These are phyloP conservation scores for Quadriops clusia DNA, from an alignment of 2,888 invertebrate genomes.

Conservation along the genomic window DNA sequence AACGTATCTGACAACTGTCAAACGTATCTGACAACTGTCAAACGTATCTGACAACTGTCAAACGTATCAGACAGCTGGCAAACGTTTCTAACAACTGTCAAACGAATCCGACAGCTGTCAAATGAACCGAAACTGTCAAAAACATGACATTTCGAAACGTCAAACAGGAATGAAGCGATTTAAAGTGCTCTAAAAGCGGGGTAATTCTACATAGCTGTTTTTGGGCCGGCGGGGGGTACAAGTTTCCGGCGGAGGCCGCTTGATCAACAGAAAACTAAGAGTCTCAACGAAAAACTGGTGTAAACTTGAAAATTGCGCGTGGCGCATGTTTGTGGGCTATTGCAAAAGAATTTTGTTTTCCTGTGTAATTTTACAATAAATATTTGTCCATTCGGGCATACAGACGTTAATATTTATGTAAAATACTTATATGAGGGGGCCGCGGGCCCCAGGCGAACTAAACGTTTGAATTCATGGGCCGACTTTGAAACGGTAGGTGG, in stretches of 20 bases:
- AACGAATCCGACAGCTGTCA: too few relatives aligned
- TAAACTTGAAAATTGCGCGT: constrained; percentile 27
- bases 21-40: too few relatives aligned
- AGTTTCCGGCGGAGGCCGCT: constrained; percentile 5
- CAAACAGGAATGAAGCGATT: neutral
- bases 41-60: too few relatives aligned
- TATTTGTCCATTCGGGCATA: constrained; percentile 38
- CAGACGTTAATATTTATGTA: constrained; percentile 38
- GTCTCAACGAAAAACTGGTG: constrained; percentile 26
- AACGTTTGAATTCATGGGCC: constrained; percentile 27
- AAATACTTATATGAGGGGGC: constrained; percentile 28
- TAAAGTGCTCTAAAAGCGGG: too few relatives aligned
- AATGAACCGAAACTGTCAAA: constrained; percentile 1
- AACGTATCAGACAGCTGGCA: too few relatives aligned
- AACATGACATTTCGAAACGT: constrained; percentile 8
- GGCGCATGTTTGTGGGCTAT: constrained; percentile 31
- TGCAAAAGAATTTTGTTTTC: constrained; percentile 33
- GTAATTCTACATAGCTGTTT: constrained; percentile 8
- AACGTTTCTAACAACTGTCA: too few relatives aligned
- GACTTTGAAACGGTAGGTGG: constrained; percentile 18
- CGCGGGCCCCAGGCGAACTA: constrained; percentile 22
- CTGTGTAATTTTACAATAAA: constrained; percentile 38
- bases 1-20: too few relatives aligned
- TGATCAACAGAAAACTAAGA: constrained; percentile 25
- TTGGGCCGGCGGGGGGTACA: constrained; percentile 9